These are phyloP conservation scores for Melanotaenia duboulayi DNA, from an alignment of 2,113 vertebrate genomes.

Conservation along the genomic window DNA sequence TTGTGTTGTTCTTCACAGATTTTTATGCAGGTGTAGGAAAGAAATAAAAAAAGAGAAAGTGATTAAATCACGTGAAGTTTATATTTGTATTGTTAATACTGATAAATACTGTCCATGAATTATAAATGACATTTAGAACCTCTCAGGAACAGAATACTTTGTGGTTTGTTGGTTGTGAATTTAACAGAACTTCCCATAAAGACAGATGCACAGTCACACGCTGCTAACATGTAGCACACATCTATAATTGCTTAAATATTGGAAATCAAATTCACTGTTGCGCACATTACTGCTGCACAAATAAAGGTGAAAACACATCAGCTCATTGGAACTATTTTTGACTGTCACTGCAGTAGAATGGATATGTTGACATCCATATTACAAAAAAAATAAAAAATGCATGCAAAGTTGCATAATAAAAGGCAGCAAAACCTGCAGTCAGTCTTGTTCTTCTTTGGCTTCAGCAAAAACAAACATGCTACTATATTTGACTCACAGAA, in stretches of 20 bases:
- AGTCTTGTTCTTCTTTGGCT: slow-evolving; percentile 56
- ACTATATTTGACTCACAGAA: not conserved
- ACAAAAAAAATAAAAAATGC: slow-evolving; percentile 40
- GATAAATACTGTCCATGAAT: slow-evolving; percentile 17
- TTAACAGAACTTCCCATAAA: not conserved
- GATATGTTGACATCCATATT: slow-evolving; percentile 38
- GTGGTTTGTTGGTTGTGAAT: slow-evolving; percentile 12
- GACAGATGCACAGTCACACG: slow-evolving; percentile 16
- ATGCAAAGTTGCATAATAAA: slow-evolving; percentile 63
- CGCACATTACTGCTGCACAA: slow-evolving; percentile 11
- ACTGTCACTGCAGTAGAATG: slow-evolving; percentile 31
- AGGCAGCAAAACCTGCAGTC: slow-evolving; percentile 60
- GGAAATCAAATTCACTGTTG: slow-evolving; percentile 13
- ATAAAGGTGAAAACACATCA: slow-evolving; percentile 17
- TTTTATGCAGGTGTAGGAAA: slow-evolving; percentile 38
- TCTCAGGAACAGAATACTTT: slow-evolving; percentile 12
- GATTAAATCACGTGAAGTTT: slow-evolving; percentile 15
- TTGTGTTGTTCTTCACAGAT: slow-evolving; percentile 81
- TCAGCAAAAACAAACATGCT: not conserved
- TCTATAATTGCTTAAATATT: slow-evolving; percentile 3
- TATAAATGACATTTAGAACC: slow-evolving; percentile 13
- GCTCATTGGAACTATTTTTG: slow-evolving; percentile 14
- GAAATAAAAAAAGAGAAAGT: slow-evolving; percentile 1
- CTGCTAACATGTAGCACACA: slow-evolving; percentile 12
- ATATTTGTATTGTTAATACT: slow-evolving; percentile 45